Percentiles rank a stretch among this genome's conserved stretches.
These are phyloP conservation scores for Zhuqinia jingwanae DNA, from an alignment of 2,888 invertebrate species.

Conservation along the genomic window DNA sequence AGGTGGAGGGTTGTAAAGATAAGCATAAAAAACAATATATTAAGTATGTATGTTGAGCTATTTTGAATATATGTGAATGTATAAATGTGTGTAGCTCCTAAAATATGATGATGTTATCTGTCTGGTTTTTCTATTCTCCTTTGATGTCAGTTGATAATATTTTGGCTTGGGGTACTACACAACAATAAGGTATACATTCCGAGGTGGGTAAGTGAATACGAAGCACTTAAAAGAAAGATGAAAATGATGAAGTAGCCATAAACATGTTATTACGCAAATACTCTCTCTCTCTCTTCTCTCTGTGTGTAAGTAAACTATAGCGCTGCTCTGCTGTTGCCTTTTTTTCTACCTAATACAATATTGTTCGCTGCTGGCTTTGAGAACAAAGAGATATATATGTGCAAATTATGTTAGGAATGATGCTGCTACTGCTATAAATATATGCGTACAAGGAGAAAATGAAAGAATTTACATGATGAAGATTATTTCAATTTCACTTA, in stretches of 20 bases:
- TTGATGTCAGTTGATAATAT: background rate
- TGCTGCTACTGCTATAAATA: background rate
- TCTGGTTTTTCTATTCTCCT: background rate
- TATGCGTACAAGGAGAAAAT: constrained; percentile 20
- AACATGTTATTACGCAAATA: constrained; percentile 20
- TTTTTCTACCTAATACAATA: too few relatives aligned
- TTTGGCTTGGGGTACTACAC: background rate
- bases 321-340: background rate
- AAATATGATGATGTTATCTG: background rate
- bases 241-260: constrained; percentile 12
- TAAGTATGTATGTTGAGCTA: background rate
- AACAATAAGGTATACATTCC: background rate
- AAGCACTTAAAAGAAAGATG: constrained; percentile 10
- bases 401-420: background rate
- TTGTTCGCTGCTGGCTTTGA: constrained; percentile 9
- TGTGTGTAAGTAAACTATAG: background rate
- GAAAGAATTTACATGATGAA: background rate
- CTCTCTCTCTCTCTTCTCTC: constrained; percentile 7
- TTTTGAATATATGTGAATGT: background rate
- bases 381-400: background rate
- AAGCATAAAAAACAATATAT: background rate
- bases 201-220: background rate
- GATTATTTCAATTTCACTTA: constrained; percentile 63
- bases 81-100: too few relatives aligned
- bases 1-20: constrained; percentile 1